Base-by-base conservation (phyloP, 1,140 invertebrate genomes). In the Drosophila tani region DNA sequence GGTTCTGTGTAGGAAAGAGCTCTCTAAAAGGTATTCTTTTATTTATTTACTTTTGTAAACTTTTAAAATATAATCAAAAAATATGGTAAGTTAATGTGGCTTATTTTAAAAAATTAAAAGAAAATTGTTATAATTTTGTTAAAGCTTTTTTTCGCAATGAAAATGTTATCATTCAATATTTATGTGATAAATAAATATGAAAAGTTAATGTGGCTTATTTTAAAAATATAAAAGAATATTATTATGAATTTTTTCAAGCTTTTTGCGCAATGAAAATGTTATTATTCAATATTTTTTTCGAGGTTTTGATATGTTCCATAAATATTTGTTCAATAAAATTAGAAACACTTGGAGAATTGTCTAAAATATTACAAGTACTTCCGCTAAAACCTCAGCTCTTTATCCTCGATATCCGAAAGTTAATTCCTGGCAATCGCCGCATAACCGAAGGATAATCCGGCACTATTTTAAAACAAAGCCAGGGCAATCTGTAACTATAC, bases 381-480 rank as follows among this genome's bases (percentile, higher is more conserved):
- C 11, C 17, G n/a, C 1, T 0, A 3, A 15, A 53, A 1, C 32
- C n/a, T 2, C 1, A 51, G 6, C 5, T 12, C 9, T 15, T 38
- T 2, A 55, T 29, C 14, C 32, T 21, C 17, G 15, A 53, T 55
- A 15, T 2, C 17, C 17, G n/a, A 24, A 24, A 21, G 43, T 17
- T 38, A 29, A 29, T 64, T 29, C 58, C 19, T 0, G 11, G 21
- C 60, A 35, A 27, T 14, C 19, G 6, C 38, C 12, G 2, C 40
- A 47, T 41, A 64, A 53, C 53, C 43, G 24, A 5, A 15, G n/a
- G 45, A 69, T 14, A 49, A 45, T 35, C 19, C 51, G 2, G 47
- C 46, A 35, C 38, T 73, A 51, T 50, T 59, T 50, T 32, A 27
- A 43, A 71, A 74, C 38, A 41, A 75, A 75, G 56, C 24, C 40